These are phyloP conservation scores for Apteryx mantelli DNA, from an alignment of 2,113 vertebrate genomes.

Conservation along the genomic window DNA sequence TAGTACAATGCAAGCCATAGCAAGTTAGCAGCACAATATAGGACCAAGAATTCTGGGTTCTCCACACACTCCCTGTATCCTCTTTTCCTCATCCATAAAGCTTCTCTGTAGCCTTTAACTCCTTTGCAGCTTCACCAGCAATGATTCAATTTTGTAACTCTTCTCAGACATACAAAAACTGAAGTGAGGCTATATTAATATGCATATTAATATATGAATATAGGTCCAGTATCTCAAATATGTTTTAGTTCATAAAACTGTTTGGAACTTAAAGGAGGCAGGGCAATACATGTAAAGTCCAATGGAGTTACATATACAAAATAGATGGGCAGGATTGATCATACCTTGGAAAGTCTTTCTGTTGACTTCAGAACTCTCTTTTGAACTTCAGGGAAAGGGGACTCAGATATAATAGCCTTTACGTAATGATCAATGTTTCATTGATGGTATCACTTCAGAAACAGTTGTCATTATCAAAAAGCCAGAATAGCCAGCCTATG, in stretches of 20 bases:
- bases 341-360: not conserved
- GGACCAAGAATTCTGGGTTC: not conserved
- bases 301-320: not conserved
- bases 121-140: not conserved
- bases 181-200: not conserved
- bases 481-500: not conserved
- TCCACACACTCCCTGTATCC: not conserved
- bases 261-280: not conserved
- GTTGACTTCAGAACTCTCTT: not conserved
- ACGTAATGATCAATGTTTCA: not conserved
- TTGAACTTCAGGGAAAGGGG: not conserved
- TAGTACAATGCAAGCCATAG: fast-evolving
- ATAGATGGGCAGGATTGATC: not conserved
- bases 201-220: not conserved
- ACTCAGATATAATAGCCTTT: not conserved
- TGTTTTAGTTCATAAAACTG: not conserved
- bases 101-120: not conserved
- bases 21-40: fast-evolving
- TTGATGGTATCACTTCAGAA: not conserved
- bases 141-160: not conserved
- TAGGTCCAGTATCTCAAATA: not conserved
- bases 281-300: not conserved
- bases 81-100: not conserved
- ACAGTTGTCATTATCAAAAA: not conserved
- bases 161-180: not conserved